Evolutionary conservation across 2,797 vertebrate genomes (phyloP).

Genomic region (Bradypodion pumilum): DNA sequence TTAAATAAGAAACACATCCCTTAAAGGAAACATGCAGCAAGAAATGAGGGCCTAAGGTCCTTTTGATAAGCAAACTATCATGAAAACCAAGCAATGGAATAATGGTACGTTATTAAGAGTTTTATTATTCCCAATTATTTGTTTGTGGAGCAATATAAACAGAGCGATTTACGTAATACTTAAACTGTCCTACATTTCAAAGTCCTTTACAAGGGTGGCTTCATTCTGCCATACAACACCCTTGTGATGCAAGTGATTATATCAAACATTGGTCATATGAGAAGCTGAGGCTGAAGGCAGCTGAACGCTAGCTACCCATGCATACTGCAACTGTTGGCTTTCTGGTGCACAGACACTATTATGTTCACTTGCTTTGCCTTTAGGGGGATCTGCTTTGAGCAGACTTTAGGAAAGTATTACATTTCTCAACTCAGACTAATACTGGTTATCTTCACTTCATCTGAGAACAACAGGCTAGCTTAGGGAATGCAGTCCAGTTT

Average conservation of each 20-base stretch:
- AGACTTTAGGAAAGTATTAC: no score
- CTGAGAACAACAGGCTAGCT: not conserved
- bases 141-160: not conserved
- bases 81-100: slow-evolving; percentile 16
- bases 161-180: not conserved
- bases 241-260: not conserved
- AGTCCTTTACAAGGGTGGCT: not conserved
- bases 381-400: not conserved
- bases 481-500: not conserved
- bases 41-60: not conserved
- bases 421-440: not conserved
- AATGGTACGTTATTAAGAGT: slow-evolving; percentile 10
- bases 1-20: not conserved
- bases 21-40: not conserved
- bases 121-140: not conserved
- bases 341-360: not conserved
- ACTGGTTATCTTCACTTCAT: not conserved
- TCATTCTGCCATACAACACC: not conserved
- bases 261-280: not conserved
- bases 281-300: not conserved
- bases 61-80: slow-evolving; percentile 19
- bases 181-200: not conserved
- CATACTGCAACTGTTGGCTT: not conserved
- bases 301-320: not conserved
- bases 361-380: not conserved